Base-by-base conservation (phyloP, 2,888 invertebrate species). In the Drosophila phalerata region DNA sequence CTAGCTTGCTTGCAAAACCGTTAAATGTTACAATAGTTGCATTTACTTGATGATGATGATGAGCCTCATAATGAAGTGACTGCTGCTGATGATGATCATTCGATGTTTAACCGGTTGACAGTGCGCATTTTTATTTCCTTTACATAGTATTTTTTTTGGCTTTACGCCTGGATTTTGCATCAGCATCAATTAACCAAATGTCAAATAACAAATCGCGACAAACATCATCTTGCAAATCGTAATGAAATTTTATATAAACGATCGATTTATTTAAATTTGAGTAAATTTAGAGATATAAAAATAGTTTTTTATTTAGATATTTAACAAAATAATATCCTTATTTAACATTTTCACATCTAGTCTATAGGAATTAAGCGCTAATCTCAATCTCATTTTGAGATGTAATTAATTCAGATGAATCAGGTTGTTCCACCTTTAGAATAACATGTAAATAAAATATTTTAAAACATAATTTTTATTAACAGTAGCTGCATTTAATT, bases 1-100 rank as follows among this genome's bases (percentile, higher is more conserved):
- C 38, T 28, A 22, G 66, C 42, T 60, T 47, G 64, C 56, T 49
- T 15, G 49, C 30, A 38, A 68, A 82, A 90, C 91, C 90, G 91
- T 91, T 92, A 91, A 91, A 87, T 90, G 84, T 81, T 89, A 86
- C 91, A 90, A 89, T 90, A 91, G 91, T 89, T 90, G 89, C 89
- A 90, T 91, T 90, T 90, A 87, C 88, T 90, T 88, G 15, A 30
- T 80, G 71, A 75, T 80, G 71, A 75, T 77, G 70, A 74, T 70
- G 74, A 78, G 47, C 11, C 32, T 40, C 9, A 51, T 22, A 13
- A 43, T 43, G 11, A 15, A 10, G 9, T 40, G 17, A 9, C 17
- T 43, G 28, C 19, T 37, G 37, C 22, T 47, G 9, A 43, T 57
- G 22, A 81, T 83, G 55, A 67, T 58, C 51, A 69, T 76, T 57